Evolutionary conservation across 2,888 invertebrate species (phyloP).

Genomic region (Ptilodon capucinus): DNA sequence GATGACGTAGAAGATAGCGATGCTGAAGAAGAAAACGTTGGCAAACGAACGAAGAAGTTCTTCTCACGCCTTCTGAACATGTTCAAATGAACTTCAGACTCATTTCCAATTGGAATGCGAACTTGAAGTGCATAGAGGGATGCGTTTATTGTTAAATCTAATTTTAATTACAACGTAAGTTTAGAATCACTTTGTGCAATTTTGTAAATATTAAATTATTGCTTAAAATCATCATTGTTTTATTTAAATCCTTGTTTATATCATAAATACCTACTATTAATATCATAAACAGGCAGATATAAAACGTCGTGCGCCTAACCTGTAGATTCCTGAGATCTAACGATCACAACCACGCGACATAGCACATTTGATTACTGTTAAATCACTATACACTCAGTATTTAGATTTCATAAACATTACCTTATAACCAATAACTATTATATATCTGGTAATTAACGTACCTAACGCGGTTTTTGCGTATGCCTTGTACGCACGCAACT

Average conservation of each 20-base stretch:
- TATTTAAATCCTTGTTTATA: background rate
- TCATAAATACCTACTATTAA: no score
- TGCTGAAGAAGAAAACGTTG: conserved; percentile 11
- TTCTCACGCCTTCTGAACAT: conserved; percentile 50
- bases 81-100: conserved; percentile 49
- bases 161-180: conserved; percentile 39
- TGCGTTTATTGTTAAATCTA: conserved; percentile 26
- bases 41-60: conserved; percentile 29
- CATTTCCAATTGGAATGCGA: conserved; percentile 49
- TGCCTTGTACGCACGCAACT: no score
- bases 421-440: no score
- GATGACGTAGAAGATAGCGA: conserved; percentile 7
- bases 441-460: no score
- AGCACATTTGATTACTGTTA: no score
- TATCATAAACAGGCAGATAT: no score
- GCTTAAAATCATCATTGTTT: conserved; percentile 12
- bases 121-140: conserved; percentile 43
- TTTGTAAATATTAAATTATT: conserved; percentile 68
- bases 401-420: no score
- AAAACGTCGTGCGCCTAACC: no score
- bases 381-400: no score
- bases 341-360: no score
- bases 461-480: no score
- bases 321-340: no score
- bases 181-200: conserved; percentile 75